phyloP scores from a whole-genome alignment of 37 sponge, comb jelly and placozoan species.

The Aphrocallistes beatrix region DNA sequence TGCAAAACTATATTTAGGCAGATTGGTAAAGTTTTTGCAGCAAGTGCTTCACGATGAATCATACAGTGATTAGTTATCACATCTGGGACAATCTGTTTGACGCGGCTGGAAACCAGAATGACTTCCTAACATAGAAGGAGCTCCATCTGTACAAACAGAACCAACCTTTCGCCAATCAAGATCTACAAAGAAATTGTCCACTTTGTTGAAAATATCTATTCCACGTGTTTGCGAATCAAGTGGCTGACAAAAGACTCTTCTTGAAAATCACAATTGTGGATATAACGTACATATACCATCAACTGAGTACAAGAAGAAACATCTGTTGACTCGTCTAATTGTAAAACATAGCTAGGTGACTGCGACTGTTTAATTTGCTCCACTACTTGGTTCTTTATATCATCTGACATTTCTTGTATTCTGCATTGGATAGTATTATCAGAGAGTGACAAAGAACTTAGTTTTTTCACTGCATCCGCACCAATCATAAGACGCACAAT shows the following conservation, averaged over 20 bases:
- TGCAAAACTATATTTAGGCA: too few relatives aligned
- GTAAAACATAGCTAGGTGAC: slow-evolving; percentile 4
- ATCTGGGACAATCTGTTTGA: slow-evolving; percentile 13
- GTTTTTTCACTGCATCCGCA: background rate
- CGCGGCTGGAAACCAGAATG: background rate
- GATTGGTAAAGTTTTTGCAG: too few relatives aligned
- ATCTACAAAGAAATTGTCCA: background rate
- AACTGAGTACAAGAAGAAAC: too few relatives aligned
- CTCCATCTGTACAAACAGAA: background rate
- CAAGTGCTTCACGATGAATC: background rate
- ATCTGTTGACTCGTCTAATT: slow-evolving; percentile 17
- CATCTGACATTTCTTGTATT: background rate
- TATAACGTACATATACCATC: too few relatives aligned
- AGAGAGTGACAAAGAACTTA: background rate
- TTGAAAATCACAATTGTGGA: too few relatives aligned
- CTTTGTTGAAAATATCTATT: slow-evolving; percentile 3
- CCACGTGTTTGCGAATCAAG: slow-evolving; percentile 11
- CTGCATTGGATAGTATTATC: too few relatives aligned
- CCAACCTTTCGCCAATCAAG: slow-evolving; percentile 10
- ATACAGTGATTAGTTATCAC: slow-evolving; percentile 14
- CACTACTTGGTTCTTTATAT: background rate
- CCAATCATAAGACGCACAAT: background rate
- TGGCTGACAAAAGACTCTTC: slow-evolving; percentile 17
- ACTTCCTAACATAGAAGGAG: slow-evolving; percentile 11
- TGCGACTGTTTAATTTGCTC: slow-evolving; percentile 15